A percentile compares a stretch with the other conserved stretches of the same genome.
phyloP scores from a whole-genome alignment of 2,113 vertebrate genomes.

The Eublepharis macularius region DNA sequence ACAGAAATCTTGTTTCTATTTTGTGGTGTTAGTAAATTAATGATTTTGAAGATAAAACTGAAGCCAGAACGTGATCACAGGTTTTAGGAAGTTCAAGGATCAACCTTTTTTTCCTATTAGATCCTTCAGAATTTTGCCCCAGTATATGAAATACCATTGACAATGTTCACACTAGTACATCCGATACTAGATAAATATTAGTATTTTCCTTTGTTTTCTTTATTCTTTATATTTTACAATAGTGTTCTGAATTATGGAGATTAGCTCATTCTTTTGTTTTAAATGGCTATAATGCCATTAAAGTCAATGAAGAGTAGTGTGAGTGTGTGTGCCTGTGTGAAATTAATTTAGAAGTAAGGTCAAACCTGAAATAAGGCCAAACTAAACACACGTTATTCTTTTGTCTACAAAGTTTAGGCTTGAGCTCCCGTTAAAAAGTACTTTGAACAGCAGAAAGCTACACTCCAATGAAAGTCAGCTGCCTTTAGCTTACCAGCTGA shows the following conservation, averaged over 20 bases:
- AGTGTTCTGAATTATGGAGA: neutral
- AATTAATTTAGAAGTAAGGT: neutral
- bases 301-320: neutral
- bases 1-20: neutral
- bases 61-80: neutral
- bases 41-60: neutral
- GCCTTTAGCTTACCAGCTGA: constrained; percentile 10
- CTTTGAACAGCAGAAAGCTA: neutral
- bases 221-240: neutral
- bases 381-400: neutral
- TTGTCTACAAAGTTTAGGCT: neutral
- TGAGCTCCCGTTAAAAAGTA: neutral
- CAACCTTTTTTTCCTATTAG: neutral
- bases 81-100: neutral
- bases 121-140: neutral
- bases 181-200: neutral
- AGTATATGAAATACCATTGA: neutral
- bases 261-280: neutral
- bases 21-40: neutral
- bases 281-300: neutral
- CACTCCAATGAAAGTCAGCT: constrained; percentile 1
- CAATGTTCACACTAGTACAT: neutral
- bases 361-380: neutral
- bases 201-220: neutral
- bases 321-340: neutral